A percentile compares a stretch with the other conserved stretches of the same genome.
Conservation (phyloP, 2,797 vertebrate species). For the Halcyon badia region DNA sequence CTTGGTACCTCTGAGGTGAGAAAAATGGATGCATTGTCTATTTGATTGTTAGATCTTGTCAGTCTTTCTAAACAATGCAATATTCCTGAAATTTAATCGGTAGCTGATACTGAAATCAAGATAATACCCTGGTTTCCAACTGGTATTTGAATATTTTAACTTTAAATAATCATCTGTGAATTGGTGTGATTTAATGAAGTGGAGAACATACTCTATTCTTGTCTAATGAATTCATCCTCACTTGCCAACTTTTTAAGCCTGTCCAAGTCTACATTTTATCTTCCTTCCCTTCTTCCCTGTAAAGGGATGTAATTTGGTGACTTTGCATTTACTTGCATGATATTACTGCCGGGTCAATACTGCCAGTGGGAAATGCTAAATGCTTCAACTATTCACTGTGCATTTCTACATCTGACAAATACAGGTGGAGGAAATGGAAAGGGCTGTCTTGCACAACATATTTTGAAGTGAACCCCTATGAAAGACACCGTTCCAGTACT, state of each 20-base stretch:
- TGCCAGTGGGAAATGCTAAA: neutral
- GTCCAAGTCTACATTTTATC: neutral
- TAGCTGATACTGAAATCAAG: constrained; percentile 14
- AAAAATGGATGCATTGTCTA: neutral
- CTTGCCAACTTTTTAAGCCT: neutral
- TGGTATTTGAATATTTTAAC: constrained; percentile 44
- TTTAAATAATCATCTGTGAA: constrained; percentile 3
- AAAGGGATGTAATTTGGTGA: neutral
- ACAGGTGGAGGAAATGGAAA: neutral
- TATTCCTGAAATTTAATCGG: constrained; percentile 34
- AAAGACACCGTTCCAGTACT: neutral
- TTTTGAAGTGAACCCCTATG: rapidly evolving
- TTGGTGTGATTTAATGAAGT: neutral
- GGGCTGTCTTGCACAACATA: rapidly evolving
- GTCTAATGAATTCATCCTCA: neutral
- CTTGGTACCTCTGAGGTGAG: neutral
- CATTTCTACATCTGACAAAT: neutral
- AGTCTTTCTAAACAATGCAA: neutral
- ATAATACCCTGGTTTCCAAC: neutral
- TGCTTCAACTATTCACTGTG: neutral
- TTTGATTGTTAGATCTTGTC: neutral
- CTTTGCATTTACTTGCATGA: neutral
- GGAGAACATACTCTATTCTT: neutral
- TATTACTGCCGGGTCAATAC: neutral
- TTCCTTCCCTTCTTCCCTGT: neutral